Conservation (phyloP, 2,888 invertebrate genomes). For the Erannis defoliaria region DNA sequence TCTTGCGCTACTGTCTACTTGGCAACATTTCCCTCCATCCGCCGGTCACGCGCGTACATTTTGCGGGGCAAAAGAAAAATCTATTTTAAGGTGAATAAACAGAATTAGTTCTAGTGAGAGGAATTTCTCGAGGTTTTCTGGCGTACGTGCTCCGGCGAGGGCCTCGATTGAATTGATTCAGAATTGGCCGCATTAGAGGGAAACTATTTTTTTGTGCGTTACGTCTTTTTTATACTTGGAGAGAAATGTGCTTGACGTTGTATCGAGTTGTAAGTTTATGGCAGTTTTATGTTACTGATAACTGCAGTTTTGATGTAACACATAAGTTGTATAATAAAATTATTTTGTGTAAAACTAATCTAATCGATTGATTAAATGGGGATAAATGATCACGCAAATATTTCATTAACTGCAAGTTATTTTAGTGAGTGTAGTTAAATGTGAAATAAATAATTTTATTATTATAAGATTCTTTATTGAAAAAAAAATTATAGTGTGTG, state of each 20-base stretch:
- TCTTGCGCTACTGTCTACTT: conserved; percentile 8
- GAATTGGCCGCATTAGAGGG: conserved; percentile 41
- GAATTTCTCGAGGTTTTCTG: conserved; percentile 40
- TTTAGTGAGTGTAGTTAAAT: too few relatives aligned
- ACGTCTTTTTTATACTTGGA: conserved; percentile 19
- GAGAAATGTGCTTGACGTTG: background rate
- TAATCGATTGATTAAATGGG: too few relatives aligned
- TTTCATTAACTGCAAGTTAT: too few relatives aligned
- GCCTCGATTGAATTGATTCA: conserved; percentile 39
- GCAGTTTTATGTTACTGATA: background rate
- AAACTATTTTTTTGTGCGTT: conserved; percentile 33
- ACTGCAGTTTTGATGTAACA: too few relatives aligned
- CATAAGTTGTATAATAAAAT: too few relatives aligned
- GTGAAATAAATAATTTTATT: too few relatives aligned
- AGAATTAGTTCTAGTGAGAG: conserved; percentile 43
- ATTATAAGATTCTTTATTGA: too few relatives aligned
- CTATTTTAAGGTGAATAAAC: conserved; percentile 44
- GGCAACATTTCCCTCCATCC: conserved; percentile 5
- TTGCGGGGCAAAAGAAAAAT: conserved; percentile 44
- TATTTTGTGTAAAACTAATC: too few relatives aligned
- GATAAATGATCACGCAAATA: too few relatives aligned
- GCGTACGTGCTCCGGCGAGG: conserved; percentile 40
- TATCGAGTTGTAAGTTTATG: background rate
- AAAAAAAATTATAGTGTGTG: too few relatives aligned
- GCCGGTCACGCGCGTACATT: conserved; percentile 46